These are phyloP conservation scores for Meloidogyne hapla DNA, from an alignment of 1,140 invertebrate species.

Conservation along the genomic window DNA sequence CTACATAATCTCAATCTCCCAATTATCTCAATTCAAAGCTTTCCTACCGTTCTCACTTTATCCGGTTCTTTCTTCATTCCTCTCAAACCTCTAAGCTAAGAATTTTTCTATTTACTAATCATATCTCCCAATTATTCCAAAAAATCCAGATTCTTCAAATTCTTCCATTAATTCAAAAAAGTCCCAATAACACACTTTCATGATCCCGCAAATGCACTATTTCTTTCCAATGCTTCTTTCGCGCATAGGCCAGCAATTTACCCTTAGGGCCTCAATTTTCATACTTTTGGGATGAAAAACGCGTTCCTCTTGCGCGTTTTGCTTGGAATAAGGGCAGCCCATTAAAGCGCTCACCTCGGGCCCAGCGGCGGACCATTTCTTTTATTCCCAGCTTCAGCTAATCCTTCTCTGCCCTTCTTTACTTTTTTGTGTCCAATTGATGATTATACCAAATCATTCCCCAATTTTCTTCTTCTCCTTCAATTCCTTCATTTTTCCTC, in stretches of 20 bases:
- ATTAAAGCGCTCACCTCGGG: not conserved
- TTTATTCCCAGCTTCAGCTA: not conserved
- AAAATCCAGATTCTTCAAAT: not conserved
- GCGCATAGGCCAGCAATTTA: not conserved
- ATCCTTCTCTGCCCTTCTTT: not conserved
- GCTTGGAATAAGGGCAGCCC: not conserved
- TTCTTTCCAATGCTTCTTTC: not conserved
- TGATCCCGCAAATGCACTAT: not conserved
- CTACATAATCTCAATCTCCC: no score
- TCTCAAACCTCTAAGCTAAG: no score
- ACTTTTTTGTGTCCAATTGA: no score
- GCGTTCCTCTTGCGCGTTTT: not conserved
- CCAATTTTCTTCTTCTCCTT: not conserved
- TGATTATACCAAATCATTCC: no score
- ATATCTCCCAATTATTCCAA: not conserved
- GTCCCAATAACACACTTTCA: not conserved
- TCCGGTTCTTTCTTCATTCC: no score
- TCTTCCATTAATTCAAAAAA: not conserved
- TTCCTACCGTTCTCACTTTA: no score
- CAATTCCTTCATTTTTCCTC: not conserved
- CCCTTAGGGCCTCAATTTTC: not conserved
- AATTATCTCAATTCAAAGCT: no score
- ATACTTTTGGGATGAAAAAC: not conserved
- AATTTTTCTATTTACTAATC: no score
- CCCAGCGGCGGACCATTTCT: not conserved